These are phyloP conservation scores for Oceanodroma leucorhoa DNA, from an alignment of 2,797 vertebrate species.

Conservation along the genomic window DNA sequence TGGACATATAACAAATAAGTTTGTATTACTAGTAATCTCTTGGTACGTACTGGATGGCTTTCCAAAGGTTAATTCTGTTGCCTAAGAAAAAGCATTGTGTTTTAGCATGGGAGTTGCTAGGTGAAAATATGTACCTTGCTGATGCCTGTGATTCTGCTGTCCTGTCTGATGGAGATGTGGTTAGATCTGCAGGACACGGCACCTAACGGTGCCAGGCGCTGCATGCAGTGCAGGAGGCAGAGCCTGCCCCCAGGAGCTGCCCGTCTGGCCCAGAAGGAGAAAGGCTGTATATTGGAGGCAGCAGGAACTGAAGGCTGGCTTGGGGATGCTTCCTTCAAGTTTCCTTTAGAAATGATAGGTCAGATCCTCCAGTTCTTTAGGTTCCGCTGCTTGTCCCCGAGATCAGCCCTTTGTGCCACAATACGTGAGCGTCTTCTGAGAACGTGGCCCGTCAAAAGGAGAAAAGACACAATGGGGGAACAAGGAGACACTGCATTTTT, in stretches of 20 bases:
- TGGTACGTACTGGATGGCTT: background rate
- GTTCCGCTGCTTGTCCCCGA: background rate
- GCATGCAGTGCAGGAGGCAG: accelerated
- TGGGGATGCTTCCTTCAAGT: background rate
- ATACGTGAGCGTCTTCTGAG: background rate
- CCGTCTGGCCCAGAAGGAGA: background rate
- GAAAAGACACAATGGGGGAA: background rate
- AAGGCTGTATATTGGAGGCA: background rate
- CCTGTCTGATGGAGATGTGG: background rate
- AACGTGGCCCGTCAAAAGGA: background rate
- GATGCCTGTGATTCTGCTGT: background rate
- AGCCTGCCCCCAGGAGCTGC: background rate
- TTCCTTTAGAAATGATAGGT: background rate
- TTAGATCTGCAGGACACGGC: background rate
- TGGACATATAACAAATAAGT: background rate
- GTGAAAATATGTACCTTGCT: background rate
- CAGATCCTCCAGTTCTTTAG: background rate
- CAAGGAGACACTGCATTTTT: background rate
- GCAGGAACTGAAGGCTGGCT: background rate
- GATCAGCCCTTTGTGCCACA: background rate
- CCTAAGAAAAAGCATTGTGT: background rate
- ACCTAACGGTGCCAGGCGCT: accelerated
- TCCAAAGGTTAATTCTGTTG: background rate
- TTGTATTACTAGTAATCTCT: background rate
- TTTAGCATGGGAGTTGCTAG: background rate